Evolutionary conservation across 1,140 invertebrate genomes (phyloP).

Genomic region (Drosophila athabasca): DNA sequence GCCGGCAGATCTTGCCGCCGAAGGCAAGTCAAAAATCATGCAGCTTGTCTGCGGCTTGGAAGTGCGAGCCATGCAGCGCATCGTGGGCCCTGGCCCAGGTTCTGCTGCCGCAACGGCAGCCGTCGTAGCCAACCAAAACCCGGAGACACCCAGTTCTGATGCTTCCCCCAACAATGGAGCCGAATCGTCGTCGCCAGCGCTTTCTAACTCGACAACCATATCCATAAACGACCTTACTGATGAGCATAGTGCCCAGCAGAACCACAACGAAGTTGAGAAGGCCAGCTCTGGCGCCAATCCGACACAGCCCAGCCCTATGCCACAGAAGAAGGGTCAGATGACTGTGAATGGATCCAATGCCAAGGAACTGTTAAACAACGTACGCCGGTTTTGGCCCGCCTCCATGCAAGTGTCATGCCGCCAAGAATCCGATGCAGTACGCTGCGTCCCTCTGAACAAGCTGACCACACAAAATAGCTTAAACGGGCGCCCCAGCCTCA

Average conservation of each 20-base stretch:
- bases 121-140: too few species aligned
- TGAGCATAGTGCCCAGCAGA: background rate
- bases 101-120: too few species aligned
- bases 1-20: constrained; percentile 66
- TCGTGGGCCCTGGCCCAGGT: background rate
- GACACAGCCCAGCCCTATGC: background rate
- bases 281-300: background rate
- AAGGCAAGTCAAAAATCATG: constrained; percentile 76
- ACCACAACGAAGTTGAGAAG: constrained; percentile 10
- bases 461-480: constrained; percentile 26
- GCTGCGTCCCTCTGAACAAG: constrained; percentile 61
- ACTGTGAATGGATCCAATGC: background rate
- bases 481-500: background rate
- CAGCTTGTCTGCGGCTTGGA: constrained; percentile 71
- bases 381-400: constrained; percentile 28
- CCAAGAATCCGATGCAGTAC: constrained; percentile 34
- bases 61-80: constrained; percentile 56
- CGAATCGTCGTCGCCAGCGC: background rate
- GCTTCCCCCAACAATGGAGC: too few species aligned
- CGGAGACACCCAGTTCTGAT: background rate
- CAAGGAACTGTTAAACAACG: constrained; percentile 17
- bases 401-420: constrained; percentile 23
- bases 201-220: constrained; percentile 29
- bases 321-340: background rate
- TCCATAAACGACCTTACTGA: constrained; percentile 1